Conservation (phyloP, 2,888 invertebrate genomes). For the Tetropium fuscum region DNA sequence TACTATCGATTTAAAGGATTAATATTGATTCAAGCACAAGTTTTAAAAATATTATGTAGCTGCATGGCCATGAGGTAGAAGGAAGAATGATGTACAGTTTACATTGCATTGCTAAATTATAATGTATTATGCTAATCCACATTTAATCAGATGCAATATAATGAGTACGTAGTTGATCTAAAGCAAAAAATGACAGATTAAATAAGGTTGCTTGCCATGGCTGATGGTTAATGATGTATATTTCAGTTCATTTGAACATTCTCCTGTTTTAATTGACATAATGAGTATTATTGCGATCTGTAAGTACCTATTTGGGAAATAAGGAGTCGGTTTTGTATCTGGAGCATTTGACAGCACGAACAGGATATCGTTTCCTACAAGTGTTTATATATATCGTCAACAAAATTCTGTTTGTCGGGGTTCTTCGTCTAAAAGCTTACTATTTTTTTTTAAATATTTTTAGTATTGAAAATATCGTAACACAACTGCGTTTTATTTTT, state of each 20-base stretch:
- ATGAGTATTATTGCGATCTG: constrained; percentile 48
- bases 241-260: constrained; percentile 54
- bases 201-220: constrained; percentile 46
- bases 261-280: constrained; percentile 54
- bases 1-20: no score
- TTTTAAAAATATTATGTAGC: no score
- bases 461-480: no score
- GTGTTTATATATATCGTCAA: constrained; percentile 21
- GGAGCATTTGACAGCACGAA: no score
- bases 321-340: constrained; percentile 52
- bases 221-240: constrained; percentile 51
- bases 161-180: constrained; percentile 42
- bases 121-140: constrained; percentile 48
- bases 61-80: no score
- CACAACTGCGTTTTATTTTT: no score
- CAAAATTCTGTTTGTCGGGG: background rate
- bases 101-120: constrained; percentile 39
- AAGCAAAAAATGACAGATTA: constrained; percentile 34
- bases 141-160: constrained; percentile 47
- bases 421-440: no score
- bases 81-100: no score
- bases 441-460: no score
- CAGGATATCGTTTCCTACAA: background rate
- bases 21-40: no score
- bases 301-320: no score